Evolutionary conservation across 2,113 vertebrate genomes (phyloP), one percentile per base, ranked within the genome.

Genomic region (Merops nubicus): DNA sequence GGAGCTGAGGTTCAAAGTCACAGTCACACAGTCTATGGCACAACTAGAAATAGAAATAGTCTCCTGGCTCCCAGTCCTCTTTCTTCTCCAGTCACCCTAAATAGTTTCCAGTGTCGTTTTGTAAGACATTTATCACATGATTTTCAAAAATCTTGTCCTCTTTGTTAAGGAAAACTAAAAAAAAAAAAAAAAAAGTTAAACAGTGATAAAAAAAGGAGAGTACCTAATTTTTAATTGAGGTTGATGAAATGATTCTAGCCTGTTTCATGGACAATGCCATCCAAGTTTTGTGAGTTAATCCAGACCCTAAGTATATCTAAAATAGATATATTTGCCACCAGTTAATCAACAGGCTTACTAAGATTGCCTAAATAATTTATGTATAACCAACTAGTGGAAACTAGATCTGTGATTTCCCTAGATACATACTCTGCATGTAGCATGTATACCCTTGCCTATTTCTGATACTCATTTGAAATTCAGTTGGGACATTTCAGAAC

Each of bases 391-490:
- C 85, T 75, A 92, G 86, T 93, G 86, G 95, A 96, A 96, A 95
- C 73, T 90, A 89, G 96, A 95, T 96, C 92, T 96, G 88, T 95
- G 93, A 95, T 96, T 97, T 97, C 96, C 96, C 95, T 81, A 89
- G 93, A 87, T 87, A 94, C 95, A 73, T 88, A 87, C 85, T 92
- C 83, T 5, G 60, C 92, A 95, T 96, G 92, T 93, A 96, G 92
- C 96, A 95, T 96, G 96, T 92, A 92, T 95, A 96, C 94, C 88
- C 56, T 87, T 94, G 92, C 65, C 92, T 96, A 95, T 96, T 96
- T 96, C 91, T 96, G 92, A 96, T 95, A 82, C 56, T 95, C 93
- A 82, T 96, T 96, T 96, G 89, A 94, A 96, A 97, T 97, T 93
- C 96, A 95, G 43, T 48, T 91, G 96, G 96, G 96, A 94, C 76